Conservation (phyloP, 1,140 invertebrate species). For the Littorina saxatilis region DNA sequence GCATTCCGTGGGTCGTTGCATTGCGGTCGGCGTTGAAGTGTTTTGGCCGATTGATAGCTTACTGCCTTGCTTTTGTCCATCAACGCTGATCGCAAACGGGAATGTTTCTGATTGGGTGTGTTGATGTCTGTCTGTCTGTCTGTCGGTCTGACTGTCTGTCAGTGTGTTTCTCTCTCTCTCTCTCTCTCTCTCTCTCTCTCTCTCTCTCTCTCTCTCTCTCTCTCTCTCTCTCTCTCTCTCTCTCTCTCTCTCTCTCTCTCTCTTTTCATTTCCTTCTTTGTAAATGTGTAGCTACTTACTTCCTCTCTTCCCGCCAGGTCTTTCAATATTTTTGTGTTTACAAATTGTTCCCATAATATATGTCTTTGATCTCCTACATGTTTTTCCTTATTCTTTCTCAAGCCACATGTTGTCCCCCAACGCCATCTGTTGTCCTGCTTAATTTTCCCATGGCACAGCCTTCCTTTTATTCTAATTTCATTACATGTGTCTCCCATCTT, state of each 20-base stretch:
- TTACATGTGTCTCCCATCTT: no score
- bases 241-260: constrained; percentile 2
- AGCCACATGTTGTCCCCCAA: not conserved
- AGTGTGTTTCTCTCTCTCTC: constrained; percentile 28
- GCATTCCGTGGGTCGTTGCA: no score
- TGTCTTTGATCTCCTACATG: not conserved
- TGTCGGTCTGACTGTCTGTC: constrained; percentile 14
- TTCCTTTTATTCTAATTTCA: not conserved
- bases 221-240: not conserved
- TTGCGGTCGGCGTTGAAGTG: no score
- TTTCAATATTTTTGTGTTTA: no score
- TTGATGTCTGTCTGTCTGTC: constrained; percentile 29
- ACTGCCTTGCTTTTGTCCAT: no score
- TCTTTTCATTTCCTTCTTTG: not conserved
- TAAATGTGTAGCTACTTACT: not conserved
- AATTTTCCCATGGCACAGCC: no score
- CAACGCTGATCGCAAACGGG: no score
- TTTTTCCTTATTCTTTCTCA: not conserved
- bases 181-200: constrained; percentile 22
- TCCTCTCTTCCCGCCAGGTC: no score
- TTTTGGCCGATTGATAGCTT: no score
- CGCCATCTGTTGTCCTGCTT: not conserved
- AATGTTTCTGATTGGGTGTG: no score
- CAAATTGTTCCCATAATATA: not conserved
- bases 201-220: constrained; percentile 14